Conservation (phyloP, 2,888 invertebrate genomes). For the Caenorhabditis uteleia region DNA sequence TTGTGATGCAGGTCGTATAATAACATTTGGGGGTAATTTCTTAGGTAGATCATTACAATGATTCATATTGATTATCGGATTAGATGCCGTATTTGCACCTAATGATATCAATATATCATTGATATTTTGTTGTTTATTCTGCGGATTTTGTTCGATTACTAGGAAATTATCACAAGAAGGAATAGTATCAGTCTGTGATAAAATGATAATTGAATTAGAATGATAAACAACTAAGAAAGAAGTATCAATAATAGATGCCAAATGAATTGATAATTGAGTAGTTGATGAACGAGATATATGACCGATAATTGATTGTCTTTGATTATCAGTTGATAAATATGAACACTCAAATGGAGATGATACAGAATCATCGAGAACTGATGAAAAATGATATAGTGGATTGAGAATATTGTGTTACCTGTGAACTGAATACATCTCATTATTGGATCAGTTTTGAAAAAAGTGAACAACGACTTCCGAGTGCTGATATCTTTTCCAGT, state of each 20-base stretch:
- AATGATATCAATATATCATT: conserved; percentile 8
- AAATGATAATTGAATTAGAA: conserved; percentile 2
- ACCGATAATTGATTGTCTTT: conserved; percentile 32
- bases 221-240: conserved; percentile 11
- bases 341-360: conserved; percentile 30
- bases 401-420: conserved; percentile 13
- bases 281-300: conserved; percentile 15
- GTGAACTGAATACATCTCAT: conserved; percentile 33
- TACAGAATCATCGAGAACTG: conserved; percentile 24
- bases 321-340: conserved; percentile 11
- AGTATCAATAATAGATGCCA: conserved; percentile 26
- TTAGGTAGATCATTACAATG: conserved; percentile 18
- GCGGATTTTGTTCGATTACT: conserved; percentile 20
- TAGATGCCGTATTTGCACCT: conserved; percentile 16
- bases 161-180: conserved; percentile 32
- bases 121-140: neutral
- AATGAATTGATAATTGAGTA: conserved; percentile 15
- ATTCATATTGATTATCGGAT: conserved; percentile 18
- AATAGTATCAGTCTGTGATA: conserved; percentile 36
- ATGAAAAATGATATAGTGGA: neutral
- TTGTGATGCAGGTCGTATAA: conserved; percentile 34
- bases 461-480: conserved; percentile 25
- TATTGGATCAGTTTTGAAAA: conserved; percentile 17
- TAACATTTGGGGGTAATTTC: conserved; percentile 4
- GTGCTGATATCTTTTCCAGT: conserved; percentile 16